phyloP scores from a whole-genome alignment of 2,113 vertebrate genomes.

The Sminthopsis crassicaudata region DNA sequence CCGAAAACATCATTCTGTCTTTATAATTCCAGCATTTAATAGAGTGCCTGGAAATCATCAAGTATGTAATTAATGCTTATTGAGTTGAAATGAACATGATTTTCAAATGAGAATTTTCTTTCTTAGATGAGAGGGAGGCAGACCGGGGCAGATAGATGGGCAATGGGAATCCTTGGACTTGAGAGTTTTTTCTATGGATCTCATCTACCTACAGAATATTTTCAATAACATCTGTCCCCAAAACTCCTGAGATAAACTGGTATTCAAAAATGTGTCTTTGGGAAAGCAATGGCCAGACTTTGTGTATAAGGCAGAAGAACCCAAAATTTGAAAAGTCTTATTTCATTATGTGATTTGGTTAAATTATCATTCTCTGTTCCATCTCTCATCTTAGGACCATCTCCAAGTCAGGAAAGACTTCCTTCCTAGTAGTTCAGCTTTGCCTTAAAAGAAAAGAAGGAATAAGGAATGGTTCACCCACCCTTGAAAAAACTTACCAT shows the following conservation, averaged over 20 bases:
- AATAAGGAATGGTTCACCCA: neutral
- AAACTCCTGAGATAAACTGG: slow-evolving; percentile 37
- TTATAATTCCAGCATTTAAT: neutral
- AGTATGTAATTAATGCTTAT: neutral
- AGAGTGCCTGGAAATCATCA: neutral
- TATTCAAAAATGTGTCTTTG: neutral
- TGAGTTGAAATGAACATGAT: neutral
- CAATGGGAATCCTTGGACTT: slow-evolving; percentile 15
- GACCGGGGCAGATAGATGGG: neutral
- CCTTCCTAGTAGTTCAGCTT: too few relatives aligned
- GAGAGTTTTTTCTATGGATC: neutral
- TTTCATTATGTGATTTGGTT: neutral
- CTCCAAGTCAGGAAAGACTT: neutral
- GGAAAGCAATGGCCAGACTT: neutral
- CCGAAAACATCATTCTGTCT: neutral
- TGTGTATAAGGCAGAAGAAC: neutral
- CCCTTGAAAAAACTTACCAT: too few relatives aligned
- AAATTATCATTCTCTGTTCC: neutral
- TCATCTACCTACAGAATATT: neutral
- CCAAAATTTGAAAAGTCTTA: slow-evolving; percentile 1
- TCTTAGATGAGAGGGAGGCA: neutral
- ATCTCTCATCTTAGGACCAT: neutral
- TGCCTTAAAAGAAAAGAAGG: too few relatives aligned
- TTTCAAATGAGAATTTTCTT: neutral
- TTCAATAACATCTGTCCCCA: slow-evolving; percentile 13